phyloP scores from a whole-genome alignment of 2,888 invertebrate genomes.

The Cosmopolites sordidus region DNA sequence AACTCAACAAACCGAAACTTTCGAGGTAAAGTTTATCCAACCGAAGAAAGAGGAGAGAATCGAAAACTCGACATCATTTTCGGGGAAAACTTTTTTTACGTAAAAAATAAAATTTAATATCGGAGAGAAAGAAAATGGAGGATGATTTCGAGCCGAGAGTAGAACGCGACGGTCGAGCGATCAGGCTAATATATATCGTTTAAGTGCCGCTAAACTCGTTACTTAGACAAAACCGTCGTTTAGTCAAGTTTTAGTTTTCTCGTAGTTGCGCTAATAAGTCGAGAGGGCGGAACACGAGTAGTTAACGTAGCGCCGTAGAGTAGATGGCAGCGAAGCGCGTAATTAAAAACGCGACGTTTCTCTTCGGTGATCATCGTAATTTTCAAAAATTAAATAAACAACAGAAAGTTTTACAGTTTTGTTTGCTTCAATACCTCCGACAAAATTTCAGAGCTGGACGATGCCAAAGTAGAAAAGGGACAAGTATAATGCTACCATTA shows the following conservation, averaged over 20 bases:
- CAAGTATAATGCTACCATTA: too few relatives aligned
- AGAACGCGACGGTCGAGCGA: slow-evolving; percentile 13
- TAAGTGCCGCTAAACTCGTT: slow-evolving; percentile 35
- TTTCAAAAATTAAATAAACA: too few relatives aligned
- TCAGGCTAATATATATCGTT: slow-evolving; percentile 32
- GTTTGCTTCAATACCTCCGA: too few relatives aligned
- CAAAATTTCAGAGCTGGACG: too few relatives aligned
- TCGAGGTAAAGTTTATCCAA: too few relatives aligned
- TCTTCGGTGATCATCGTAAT: too few relatives aligned
- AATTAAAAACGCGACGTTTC: slow-evolving; percentile 14
- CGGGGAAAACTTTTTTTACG: too few relatives aligned
- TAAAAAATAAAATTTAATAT: neutral
- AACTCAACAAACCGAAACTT: too few relatives aligned
- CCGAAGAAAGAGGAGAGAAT: too few relatives aligned
- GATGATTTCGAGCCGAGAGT: neutral
- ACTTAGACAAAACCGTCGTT: slow-evolving; percentile 39
- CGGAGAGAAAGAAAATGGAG: neutral
- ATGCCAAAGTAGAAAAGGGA: too few relatives aligned
- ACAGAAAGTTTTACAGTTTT: too few relatives aligned
- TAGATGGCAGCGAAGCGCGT: slow-evolving; percentile 13
- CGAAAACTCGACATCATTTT: too few relatives aligned
- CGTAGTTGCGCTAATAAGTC: slow-evolving; percentile 34
- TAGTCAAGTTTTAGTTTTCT: slow-evolving; percentile 35
- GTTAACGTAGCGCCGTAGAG: slow-evolving; percentile 3
- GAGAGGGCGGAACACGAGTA: neutral